Base-by-base conservation (phyloP, 2,113 vertebrate species). In the Struthidea cinerea region DNA sequence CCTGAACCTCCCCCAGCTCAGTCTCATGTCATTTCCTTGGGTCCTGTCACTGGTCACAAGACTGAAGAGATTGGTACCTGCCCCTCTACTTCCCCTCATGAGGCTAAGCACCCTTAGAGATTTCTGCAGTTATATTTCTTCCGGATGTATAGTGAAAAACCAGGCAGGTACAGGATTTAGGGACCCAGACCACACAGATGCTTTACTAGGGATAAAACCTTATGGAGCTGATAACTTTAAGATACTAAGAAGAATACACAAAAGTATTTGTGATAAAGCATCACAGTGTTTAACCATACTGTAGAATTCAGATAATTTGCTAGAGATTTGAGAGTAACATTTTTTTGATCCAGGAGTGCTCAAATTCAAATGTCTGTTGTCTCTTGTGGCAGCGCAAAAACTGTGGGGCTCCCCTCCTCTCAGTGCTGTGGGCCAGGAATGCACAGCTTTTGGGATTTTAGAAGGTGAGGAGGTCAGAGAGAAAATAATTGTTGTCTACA, bases 11-110 rank as follows among this genome's bases (percentile, higher is more conserved):
- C 7, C 7, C 26, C 5, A 2, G 33, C 10, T 33, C 18, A 46
- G 6, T 14, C 28, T 67, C 33, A 16, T 50, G 18, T 28, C 4
- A 19, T 59, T 67, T 67, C 53, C 33, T 67, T 14, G 12, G 37
- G 18, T 37, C 17, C 27, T 3, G 2, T 37, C 59, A 28, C 22
- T 33, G 23, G 6, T n/a, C 33, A 67, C 0, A 0, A 65, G 50
- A 33, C 21, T 28, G 27, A 65, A 57, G 9, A 56, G 12, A 28
- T 44, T 49, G 13, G 33, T 39, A 14, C 28, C 21, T 60, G 23
- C 9, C 24, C 33, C 21, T 82, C 11, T 13, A 9, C 18, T 52
- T 60, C 5, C 13, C 9, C 9, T 68, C 24, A 16, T 6, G 13
- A 53, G 13, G 35, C 26, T 68, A 63, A 63, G 28, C 7, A 46